Evolutionary conservation across 2,113 vertebrate species (phyloP), one percentile per base, ranked within the genome.

Genomic region (Dasyornis broadbenti): DNA sequence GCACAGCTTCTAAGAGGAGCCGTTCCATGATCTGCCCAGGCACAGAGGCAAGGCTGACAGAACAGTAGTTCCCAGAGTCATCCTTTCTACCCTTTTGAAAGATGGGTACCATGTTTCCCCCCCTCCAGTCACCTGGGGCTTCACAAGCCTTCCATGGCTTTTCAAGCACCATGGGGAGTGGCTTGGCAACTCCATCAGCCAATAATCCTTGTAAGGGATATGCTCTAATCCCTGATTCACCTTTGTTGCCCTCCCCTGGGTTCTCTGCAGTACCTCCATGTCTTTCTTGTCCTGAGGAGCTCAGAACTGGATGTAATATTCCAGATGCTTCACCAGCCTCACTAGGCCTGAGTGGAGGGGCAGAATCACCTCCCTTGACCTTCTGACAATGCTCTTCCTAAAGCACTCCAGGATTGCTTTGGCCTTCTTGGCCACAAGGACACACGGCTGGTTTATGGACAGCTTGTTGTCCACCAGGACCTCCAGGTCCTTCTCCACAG

Each of bases 121-220:
- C 0, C 1, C 30, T 75, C 19, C 35, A 30, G 24, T 40, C 1
- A 0, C 27, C 28, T 45, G 47, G 33, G 6, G 14, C 44, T 44
- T 59, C 44, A 10, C 31, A 50, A 18, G 44, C 27, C 27, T 68
- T 22, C 39, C 14, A 52, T 33, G 71, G 44, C 7, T 77, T 37
- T 68, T 37, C 9, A 23, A 37, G 9, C 31, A 59, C 37, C 27
- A 22, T 37, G 37, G 37, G 52, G 33, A 37, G 6, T 33, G 53
- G 6, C 27, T 77, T 59, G 14, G 37, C 37, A 44, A 44, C 9
- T 44, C 27, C 22, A 37, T 44, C 27, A 68, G 37, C 27, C 22
- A 52, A 52, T 33, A 44, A 44, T 68, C 45, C 33, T 37, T 27
- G 6, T 12, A 60, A 37, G 23, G 27, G 9, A 45, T 18, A 39